Evolutionary conservation across 2,888 invertebrate genomes (phyloP).

Genomic region (Folsomia candida): DNA sequence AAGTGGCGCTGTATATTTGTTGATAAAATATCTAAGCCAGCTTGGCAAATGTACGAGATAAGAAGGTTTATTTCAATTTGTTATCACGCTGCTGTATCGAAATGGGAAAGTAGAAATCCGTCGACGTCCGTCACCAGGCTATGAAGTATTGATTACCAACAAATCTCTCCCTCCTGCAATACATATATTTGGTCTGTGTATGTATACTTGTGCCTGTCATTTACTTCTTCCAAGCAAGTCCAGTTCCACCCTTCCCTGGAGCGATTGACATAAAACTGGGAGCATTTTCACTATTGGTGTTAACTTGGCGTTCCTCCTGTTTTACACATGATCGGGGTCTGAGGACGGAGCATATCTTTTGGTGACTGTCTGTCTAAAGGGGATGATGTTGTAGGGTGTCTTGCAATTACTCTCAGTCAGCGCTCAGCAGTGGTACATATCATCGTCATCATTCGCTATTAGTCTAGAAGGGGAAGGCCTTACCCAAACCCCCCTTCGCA

Average conservation of each 20-base stretch:
- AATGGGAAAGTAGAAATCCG: background rate
- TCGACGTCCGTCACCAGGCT: background rate
- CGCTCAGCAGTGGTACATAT: background rate
- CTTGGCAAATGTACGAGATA: no score
- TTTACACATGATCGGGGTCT: background rate
- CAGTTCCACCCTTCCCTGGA: background rate
- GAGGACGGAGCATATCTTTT: background rate
- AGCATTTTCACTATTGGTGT: background rate
- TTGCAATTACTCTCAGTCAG: background rate
- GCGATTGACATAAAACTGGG: background rate
- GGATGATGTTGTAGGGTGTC: background rate
- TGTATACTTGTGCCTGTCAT: no score
- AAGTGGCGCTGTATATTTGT: no score
- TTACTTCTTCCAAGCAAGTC: background rate
- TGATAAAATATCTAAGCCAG: no score
- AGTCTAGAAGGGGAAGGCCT: background rate
- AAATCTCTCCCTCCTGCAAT: background rate
- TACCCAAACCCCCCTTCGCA: background rate
- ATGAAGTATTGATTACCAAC: background rate
- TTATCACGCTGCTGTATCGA: no score
- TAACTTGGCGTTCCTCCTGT: background rate
- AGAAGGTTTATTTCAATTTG: no score
- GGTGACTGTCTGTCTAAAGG: background rate
- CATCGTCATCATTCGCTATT: background rate
- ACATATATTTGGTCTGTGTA: background rate